Conservation (phyloP, 2,797 vertebrate species). For the Anguilla megastoma region DNA sequence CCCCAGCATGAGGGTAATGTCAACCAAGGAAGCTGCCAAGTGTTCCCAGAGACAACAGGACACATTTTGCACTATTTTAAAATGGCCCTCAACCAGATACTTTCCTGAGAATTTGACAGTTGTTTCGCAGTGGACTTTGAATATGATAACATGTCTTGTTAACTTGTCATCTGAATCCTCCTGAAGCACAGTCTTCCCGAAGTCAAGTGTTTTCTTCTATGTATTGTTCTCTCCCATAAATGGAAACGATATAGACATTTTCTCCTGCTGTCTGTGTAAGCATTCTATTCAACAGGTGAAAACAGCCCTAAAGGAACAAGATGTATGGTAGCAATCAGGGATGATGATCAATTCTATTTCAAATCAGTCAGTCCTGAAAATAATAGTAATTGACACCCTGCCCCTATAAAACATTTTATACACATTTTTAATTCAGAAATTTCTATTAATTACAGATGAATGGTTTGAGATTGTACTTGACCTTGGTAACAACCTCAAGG, state of each 20-base stretch:
- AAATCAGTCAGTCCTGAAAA: not conserved
- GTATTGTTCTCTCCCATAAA: too few relatives aligned
- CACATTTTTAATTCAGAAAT: not conserved
- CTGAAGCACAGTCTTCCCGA: not conserved
- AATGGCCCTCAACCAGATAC: not conserved
- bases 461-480: not conserved
- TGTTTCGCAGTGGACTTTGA: not conserved
- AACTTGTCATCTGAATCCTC: not conserved
- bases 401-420: not conserved
- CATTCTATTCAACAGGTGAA: not conserved
- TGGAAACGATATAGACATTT: not conserved
- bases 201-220: not conserved
- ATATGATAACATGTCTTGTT: not conserved
- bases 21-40: not conserved
- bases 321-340: not conserved
- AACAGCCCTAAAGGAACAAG: not conserved
- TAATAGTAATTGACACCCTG: too few relatives aligned
- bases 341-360: not conserved
- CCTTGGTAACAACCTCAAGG: not conserved
- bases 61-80: not conserved
- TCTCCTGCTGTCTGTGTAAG: not conserved
- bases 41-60: not conserved
- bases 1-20: constrained; percentile 1
- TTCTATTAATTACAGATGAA: not conserved
- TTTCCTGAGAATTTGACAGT: constrained; percentile 7